phyloP scores from a whole-genome alignment of 2,113 vertebrate species.

The Paraplagusia blochii region DNA sequence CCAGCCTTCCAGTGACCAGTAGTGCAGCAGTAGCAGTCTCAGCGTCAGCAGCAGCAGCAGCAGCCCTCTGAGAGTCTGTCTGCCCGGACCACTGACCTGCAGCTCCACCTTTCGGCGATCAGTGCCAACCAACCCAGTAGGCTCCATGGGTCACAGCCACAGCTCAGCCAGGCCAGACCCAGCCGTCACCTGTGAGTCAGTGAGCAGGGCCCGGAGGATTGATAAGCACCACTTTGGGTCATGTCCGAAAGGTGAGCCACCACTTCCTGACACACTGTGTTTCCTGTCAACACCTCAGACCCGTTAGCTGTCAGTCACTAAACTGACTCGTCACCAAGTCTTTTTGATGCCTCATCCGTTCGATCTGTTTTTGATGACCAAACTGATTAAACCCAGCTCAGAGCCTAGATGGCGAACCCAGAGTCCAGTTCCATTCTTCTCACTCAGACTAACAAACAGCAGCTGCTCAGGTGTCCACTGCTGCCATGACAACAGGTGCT shows the following conservation, averaged over 20 bases:
- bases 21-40: slow-evolving; percentile 10
- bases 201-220: slow-evolving; percentile 34
- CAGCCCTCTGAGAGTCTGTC: slow-evolving; percentile 12
- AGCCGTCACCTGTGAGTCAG: slow-evolving; percentile 28
- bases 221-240: slow-evolving; percentile 62
- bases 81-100: not conserved
- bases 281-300: too few species aligned
- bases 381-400: slow-evolving; percentile 1
- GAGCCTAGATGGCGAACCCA: slow-evolving; percentile 1
- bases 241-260: slow-evolving; percentile 94
- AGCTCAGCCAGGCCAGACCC: slow-evolving; percentile 24
- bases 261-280: too few species aligned
- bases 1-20: slow-evolving; percentile 20
- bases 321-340: too few species aligned
- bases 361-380: too few species aligned
- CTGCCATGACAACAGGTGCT: slow-evolving; percentile 66
- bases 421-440: slow-evolving; percentile 17
- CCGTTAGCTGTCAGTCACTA: too few species aligned
- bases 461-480: slow-evolving; percentile 71
- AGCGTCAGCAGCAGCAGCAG: slow-evolving; percentile 21
- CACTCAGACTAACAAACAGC: slow-evolving; percentile 40
- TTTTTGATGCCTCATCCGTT: too few species aligned
- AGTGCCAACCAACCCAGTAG: slow-evolving; percentile 3
- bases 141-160: slow-evolving; percentile 65
- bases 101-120: slow-evolving; percentile 8